Percentiles rank a stretch among this genome's conserved stretches.
phyloP scores from a whole-genome alignment of 2,888 invertebrate species.

The Harpalus rubripes region DNA sequence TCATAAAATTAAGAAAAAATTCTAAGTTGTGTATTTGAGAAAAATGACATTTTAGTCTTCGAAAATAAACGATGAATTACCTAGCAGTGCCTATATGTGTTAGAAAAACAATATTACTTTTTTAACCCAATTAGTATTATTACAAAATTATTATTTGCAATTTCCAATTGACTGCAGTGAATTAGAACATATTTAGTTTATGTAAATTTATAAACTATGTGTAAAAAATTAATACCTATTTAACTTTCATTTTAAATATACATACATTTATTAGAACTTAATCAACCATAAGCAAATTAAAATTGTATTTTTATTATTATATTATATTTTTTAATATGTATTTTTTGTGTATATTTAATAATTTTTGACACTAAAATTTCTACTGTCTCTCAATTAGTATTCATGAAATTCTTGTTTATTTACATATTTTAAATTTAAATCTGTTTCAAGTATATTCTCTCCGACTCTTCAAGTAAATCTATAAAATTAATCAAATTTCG shows the following conservation, averaged over 20 bases:
- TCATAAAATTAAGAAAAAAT: too few relatives aligned
- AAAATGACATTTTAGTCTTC: too few relatives aligned
- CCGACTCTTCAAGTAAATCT: background rate
- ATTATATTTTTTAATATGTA: too few relatives aligned
- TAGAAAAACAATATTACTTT: too few relatives aligned
- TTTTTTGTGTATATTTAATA: background rate
- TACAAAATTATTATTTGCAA: background rate
- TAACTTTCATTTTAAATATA: too few relatives aligned
- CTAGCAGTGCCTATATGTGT: too few relatives aligned
- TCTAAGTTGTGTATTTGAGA: too few relatives aligned
- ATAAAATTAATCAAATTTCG: background rate
- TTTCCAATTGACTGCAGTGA: background rate
- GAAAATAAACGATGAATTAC: too few relatives aligned
- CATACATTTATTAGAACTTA: too few relatives aligned
- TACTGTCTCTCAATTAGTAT: background rate
- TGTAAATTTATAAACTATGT: background rate
- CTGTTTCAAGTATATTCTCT: background rate
- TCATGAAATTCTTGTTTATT: background rate
- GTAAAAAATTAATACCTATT: too few relatives aligned
- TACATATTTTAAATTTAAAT: conserved; percentile 1
- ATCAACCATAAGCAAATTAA: too few relatives aligned
- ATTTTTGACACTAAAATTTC: background rate
- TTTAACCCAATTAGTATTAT: background rate
- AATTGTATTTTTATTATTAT: too few relatives aligned
- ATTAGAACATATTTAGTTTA: background rate